Conservation (phyloP, 2,113 vertebrate species). For the Lota lota region DNA sequence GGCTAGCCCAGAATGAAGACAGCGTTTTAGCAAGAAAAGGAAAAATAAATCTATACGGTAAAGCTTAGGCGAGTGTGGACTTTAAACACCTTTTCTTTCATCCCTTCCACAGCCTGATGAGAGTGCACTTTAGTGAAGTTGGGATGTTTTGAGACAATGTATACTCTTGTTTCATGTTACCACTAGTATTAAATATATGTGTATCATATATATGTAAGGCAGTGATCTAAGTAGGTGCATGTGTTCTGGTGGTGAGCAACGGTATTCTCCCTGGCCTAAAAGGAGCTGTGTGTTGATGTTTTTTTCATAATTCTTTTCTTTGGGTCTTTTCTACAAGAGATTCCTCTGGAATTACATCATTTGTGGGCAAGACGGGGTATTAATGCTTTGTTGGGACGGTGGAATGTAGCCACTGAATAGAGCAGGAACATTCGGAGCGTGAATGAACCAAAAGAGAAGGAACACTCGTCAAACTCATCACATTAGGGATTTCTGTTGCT, state of each 20-base stretch:
- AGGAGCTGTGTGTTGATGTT: too few relatives aligned
- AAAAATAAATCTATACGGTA: slow-evolving; percentile 66
- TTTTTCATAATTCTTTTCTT: neutral
- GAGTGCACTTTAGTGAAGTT: slow-evolving; percentile 22
- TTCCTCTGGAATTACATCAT: slow-evolving; percentile 24
- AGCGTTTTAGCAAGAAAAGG: slow-evolving; percentile 41
- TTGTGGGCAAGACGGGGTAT: slow-evolving; percentile 21
- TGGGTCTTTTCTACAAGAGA: slow-evolving; percentile 9
- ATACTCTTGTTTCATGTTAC: too few relatives aligned
- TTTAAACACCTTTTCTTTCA: neutral
- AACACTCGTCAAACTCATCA: too few relatives aligned
- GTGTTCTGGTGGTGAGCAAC: too few relatives aligned
- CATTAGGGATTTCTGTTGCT: too few relatives aligned
- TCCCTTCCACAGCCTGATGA: slow-evolving; percentile 43
- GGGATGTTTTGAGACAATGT: too few relatives aligned
- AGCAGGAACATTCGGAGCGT: too few relatives aligned
- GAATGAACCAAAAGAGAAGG: too few relatives aligned
- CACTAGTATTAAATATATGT: too few relatives aligned
- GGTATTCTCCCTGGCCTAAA: too few relatives aligned
- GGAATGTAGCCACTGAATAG: slow-evolving; percentile 43
- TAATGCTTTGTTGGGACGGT: slow-evolving; percentile 32
- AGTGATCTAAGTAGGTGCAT: neutral
- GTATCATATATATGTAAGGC: neutral
- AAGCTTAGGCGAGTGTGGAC: slow-evolving; percentile 33
- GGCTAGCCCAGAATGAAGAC: slow-evolving; percentile 47